Evolutionary conservation across 2,888 invertebrate species (phyloP).

Genomic region (Cephalotes varians): DNA sequence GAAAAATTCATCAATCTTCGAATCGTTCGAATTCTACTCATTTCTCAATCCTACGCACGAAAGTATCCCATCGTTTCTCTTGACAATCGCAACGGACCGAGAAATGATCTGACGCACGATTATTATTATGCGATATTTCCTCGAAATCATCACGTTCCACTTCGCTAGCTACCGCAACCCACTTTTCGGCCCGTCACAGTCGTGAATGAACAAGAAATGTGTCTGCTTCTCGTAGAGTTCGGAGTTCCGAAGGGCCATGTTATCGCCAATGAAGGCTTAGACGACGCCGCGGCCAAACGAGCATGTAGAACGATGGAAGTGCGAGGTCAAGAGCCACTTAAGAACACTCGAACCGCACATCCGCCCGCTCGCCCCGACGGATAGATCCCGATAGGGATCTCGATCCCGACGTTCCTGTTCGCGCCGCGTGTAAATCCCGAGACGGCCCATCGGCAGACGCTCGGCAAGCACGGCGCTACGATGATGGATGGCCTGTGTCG

Average conservation of each 20-base stretch:
- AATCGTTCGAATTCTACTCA: not conserved
- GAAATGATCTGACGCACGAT: not conserved
- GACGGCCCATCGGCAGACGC: conserved; percentile 51
- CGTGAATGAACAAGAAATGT: conserved; percentile 9
- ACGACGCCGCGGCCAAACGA: conserved; percentile 46
- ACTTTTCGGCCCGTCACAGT: conserved; percentile 20
- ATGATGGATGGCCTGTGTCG: conserved; percentile 67
- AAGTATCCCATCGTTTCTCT: not conserved
- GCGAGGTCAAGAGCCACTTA: conserved; percentile 76
- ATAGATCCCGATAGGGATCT: conserved; percentile 71
- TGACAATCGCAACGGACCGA: not conserved
- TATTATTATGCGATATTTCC: not conserved
- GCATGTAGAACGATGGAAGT: conserved; percentile 62
- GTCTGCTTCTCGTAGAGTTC: conserved; percentile 42
- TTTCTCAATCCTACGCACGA: not conserved
- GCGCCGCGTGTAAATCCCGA: conserved; percentile 66
- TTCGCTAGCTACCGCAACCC: not conserved
- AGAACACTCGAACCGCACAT: conserved; percentile 63
- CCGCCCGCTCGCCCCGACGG: conserved; percentile 25
- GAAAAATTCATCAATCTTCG: not conserved
- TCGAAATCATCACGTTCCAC: not conserved
- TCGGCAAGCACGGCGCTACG: conserved; percentile 53
- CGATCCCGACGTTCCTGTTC: conserved; percentile 70
- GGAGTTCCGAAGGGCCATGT: conserved; percentile 54
- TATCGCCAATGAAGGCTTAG: conserved; percentile 59